A percentile compares a stretch with the other conserved stretches of the same genome.
Conservation (phyloP, 2,797 vertebrate species). For the Protonibea diacanthus region DNA sequence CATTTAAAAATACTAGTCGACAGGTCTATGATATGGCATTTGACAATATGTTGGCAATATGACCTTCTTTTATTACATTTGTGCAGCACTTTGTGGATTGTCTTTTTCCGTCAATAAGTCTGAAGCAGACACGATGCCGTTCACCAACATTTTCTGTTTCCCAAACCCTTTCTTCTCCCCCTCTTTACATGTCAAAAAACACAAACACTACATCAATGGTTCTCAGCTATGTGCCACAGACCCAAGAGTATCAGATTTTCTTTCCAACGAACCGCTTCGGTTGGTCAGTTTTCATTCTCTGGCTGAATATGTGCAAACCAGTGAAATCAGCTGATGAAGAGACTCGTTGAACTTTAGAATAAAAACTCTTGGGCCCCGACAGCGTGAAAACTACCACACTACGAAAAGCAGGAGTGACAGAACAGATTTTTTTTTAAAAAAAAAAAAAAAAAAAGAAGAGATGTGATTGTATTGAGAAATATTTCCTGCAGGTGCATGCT, state of each 20-base stretch:
- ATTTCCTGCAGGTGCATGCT: conserved; percentile 80
- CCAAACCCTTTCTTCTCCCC: conserved; percentile 19
- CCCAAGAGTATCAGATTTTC: conserved; percentile 42
- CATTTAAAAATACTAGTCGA: conserved; percentile 77
- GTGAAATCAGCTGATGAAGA: conserved; percentile 20
- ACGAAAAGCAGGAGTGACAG: conserved; percentile 61
- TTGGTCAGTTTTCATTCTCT: conserved; percentile 22
- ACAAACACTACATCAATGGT: conserved; percentile 62
- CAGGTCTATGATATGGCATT: conserved; percentile 67
- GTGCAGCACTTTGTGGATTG: conserved; percentile 80
- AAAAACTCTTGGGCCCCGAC: conserved; percentile 41
- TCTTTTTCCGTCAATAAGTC: conserved; percentile 59
- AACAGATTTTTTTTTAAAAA: conserved; percentile 7
- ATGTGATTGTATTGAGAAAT: conserved; percentile 57
- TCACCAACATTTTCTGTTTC: conserved; percentile 48
- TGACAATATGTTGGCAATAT: conserved; percentile 70
- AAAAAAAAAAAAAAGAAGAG: conserved; percentile 24
- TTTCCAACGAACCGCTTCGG: conserved; percentile 5
- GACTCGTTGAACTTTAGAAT: not conserved
- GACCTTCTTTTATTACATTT: conserved; percentile 61
- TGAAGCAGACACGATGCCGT: conserved; percentile 56
- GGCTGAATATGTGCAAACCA: conserved; percentile 56
- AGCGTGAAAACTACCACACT: conserved; percentile 56
- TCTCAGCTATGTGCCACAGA: conserved; percentile 56
- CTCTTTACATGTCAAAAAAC: conserved; percentile 55